Evolutionary conservation across 2,797 vertebrate species (phyloP).

Genomic region (Huso huso): DNA sequence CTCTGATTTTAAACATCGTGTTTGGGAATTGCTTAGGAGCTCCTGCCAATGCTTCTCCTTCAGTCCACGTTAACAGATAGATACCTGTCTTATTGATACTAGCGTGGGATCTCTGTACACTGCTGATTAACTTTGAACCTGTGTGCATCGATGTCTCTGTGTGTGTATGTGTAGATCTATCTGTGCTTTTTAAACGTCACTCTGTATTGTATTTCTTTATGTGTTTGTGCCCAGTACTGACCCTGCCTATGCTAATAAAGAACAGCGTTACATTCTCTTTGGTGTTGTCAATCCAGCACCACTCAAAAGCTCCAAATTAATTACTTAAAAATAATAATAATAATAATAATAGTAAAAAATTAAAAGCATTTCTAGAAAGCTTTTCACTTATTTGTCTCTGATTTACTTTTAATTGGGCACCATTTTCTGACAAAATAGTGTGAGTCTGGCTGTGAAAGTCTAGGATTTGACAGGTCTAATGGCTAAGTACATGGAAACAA

Average conservation of each 20-base stretch:
- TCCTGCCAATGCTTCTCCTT: too few relatives aligned
- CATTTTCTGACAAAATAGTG: conserved; percentile 51
- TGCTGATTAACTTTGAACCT: too few relatives aligned
- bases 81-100: too few relatives aligned
- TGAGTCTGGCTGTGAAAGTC: conserved; percentile 20
- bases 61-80: too few relatives aligned
- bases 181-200: too few relatives aligned
- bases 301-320: conserved; percentile 28
- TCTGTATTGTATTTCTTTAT: too few relatives aligned
- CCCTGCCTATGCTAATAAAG: conserved; percentile 37
- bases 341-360: conserved; percentile 41
- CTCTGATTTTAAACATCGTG: too few relatives aligned
- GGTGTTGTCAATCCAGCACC: conserved; percentile 54
- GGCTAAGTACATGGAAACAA: conserved; percentile 47
- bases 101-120: too few relatives aligned
- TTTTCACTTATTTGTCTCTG: conserved; percentile 63
- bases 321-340: conserved; percentile 37
- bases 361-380: conserved; percentile 50
- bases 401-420: conserved; percentile 62
- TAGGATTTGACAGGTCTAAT: conserved; percentile 57
- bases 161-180: too few relatives aligned
- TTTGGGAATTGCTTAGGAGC: too few relatives aligned
- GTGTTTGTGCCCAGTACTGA: too few relatives aligned
- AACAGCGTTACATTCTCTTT: conserved; percentile 60
- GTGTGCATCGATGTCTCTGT: too few relatives aligned